Evolutionary conservation across 2,797 vertebrate species (phyloP).

Genomic region (Crypturellus tataupa): DNA sequence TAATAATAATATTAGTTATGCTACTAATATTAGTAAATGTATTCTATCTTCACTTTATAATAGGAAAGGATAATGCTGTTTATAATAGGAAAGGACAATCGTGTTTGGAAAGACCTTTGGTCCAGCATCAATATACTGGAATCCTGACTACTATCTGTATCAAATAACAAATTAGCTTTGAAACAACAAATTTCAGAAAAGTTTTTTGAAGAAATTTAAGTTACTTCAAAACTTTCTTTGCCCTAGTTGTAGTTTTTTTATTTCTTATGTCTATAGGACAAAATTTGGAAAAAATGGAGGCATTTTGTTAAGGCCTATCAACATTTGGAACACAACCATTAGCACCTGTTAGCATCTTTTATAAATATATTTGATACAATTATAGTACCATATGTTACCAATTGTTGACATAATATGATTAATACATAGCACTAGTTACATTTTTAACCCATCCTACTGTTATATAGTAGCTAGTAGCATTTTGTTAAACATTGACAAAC

Average conservation of each 20-base stretch:
- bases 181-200: background rate
- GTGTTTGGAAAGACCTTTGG: background rate
- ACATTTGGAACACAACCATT: slow-evolving; percentile 2
- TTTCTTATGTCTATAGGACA: background rate
- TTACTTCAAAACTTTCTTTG: background rate
- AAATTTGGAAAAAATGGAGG: background rate
- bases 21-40: background rate
- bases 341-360: slow-evolving; percentile 43
- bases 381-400: slow-evolving; percentile 41
- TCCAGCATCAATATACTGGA: background rate
- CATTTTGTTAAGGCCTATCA: slow-evolving; percentile 28
- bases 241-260: background rate
- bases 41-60: background rate
- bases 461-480: background rate
- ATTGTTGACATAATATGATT: slow-evolving; percentile 45
- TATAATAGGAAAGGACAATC: background rate
- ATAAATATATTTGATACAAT: slow-evolving; percentile 54
- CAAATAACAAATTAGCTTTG: background rate
- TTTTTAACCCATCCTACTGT: background rate
- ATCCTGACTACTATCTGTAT: background rate
- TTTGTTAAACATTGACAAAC: background rate
- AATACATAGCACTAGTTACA: background rate
- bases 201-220: background rate
- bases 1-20: background rate
- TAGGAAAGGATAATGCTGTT: background rate